Evolutionary conservation across 2,888 invertebrate genomes (phyloP), one percentile per base, ranked within the genome.

Genomic region (Metacarcinus magister): DNA sequence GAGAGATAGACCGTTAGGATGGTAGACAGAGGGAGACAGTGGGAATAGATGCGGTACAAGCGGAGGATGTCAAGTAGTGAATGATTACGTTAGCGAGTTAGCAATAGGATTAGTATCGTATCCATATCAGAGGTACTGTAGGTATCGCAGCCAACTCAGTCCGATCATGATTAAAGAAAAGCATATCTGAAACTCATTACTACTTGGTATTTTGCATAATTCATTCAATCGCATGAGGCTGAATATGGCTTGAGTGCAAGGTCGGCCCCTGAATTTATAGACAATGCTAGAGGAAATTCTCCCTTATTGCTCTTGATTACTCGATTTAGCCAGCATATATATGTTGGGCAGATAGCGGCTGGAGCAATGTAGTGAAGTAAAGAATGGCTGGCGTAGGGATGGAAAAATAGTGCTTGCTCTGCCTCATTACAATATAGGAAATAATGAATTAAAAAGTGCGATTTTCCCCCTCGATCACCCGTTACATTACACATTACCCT

Each of bases 231-330:
- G n/a, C 67, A 67, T 23, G 2, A 67, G n/a, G n/a, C 67, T 67
- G n/a, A 67, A 67, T 67, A 67, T 67, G 67, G n/a, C 67, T 67
- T 67, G 67, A 67, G 67, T 67, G 23, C 67, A 23, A 67, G 67
- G n/a, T 7, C n/a, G n/a, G 7, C 23, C 67, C n/a, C n/a, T 4
- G n/a, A 67, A 67, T 67, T 67, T 67, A 67, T 67, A n/a, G n/a
- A 67, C 67, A 67, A 67, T 67, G 67, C 67, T n/a, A 23, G 67
- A 67, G 67, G 67, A 67, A 67, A 67, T 67, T 67, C 67, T 19
- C 67, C 67, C n/a, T 23, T 67, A 67, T 67, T 67, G n/a, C 67
- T 67, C 67, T 67, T 67, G 67, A 67, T 67, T 67, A 67, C 67
- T 67, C 67, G 67, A 67, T 67, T 67, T 19, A 67, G n/a, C 67